Conservation (phyloP, 2,888 invertebrate species). For the Heteromurus nitidus region DNA sequence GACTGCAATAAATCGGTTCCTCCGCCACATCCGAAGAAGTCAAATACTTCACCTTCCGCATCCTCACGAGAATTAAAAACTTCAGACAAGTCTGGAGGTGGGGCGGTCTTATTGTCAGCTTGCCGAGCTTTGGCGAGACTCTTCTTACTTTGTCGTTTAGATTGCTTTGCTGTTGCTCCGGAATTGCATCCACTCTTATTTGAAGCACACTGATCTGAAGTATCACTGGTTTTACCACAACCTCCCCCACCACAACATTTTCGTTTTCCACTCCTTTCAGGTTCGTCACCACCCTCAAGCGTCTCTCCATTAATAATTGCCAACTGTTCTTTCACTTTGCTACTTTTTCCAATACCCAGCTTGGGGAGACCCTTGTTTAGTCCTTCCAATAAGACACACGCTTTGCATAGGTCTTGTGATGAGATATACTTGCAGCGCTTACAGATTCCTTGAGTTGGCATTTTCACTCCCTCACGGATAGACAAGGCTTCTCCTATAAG, state of each 20-base stretch:
- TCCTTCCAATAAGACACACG: slow-evolving; percentile 95
- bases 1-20: slow-evolving; percentile 37
- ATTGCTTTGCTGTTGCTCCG: neutral
- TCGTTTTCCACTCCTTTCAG: neutral
- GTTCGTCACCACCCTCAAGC: neutral
- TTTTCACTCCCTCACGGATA: slow-evolving; percentile 87
- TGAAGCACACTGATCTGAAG: too few species aligned
- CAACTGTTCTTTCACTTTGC: slow-evolving; percentile 74
- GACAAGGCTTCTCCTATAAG: slow-evolving; percentile 87
- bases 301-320: slow-evolving; percentile 39
- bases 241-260: slow-evolving; percentile 55
- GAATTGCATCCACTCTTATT: neutral
- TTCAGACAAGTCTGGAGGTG: slow-evolving; percentile 35
- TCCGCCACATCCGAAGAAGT: slow-evolving; percentile 66
- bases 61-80: slow-evolving; percentile 22
- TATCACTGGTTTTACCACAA: neutral
- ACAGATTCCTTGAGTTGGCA: slow-evolving; percentile 89
- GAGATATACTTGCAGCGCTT: slow-evolving; percentile 87
- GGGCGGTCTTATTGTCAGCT: neutral
- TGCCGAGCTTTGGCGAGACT: slow-evolving; percentile 31
- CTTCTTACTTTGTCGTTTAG: slow-evolving; percentile 40
- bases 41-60: slow-evolving; percentile 39
- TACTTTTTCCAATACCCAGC: slow-evolving; percentile 89
- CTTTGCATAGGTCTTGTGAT: slow-evolving; percentile 97
- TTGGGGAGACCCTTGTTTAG: slow-evolving; percentile 94